phyloP scores from a whole-genome alignment of 2,797 vertebrate genomes.

The Harpagifer antarcticus region DNA sequence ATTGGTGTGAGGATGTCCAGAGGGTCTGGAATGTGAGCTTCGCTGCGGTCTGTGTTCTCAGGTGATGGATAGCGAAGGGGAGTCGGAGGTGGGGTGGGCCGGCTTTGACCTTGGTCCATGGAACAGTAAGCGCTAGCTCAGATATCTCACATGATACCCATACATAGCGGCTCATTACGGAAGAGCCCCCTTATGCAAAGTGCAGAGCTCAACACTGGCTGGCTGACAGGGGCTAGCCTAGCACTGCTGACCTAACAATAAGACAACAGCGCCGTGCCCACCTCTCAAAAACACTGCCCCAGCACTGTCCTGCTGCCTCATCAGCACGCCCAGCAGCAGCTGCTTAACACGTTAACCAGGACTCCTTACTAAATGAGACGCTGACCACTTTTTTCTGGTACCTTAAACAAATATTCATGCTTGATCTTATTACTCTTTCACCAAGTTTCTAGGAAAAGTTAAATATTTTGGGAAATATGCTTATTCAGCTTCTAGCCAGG shows the following conservation, averaged over 20 bases:
- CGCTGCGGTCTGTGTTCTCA: conserved; percentile 78
- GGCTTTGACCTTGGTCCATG: conserved; percentile 85
- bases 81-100: conserved; percentile 71
- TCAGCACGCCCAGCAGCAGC: conserved; percentile 49
- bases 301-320: conserved; percentile 49
- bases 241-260: conserved; percentile 85
- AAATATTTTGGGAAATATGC: not conserved
- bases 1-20: conserved; percentile 72
- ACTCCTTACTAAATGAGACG: not conserved
- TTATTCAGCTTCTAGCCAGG: not conserved
- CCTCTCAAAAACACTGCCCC: conserved; percentile 58
- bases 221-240: conserved; percentile 79
- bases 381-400: not conserved
- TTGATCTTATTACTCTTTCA: not conserved
- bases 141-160: conserved; percentile 87
- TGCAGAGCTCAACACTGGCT: conserved; percentile 84
- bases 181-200: conserved; percentile 84
- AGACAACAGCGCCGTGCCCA: conserved; percentile 65
- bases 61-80: conserved; percentile 80
- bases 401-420: not conserved
- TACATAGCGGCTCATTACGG: conserved; percentile 86
- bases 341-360: conserved; percentile 21
- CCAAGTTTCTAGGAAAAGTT: not conserved
- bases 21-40: conserved; percentile 77
- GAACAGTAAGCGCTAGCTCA: conserved; percentile 85